Conservation (phyloP, 2,888 invertebrate genomes). For the Agrotis segetum region DNA sequence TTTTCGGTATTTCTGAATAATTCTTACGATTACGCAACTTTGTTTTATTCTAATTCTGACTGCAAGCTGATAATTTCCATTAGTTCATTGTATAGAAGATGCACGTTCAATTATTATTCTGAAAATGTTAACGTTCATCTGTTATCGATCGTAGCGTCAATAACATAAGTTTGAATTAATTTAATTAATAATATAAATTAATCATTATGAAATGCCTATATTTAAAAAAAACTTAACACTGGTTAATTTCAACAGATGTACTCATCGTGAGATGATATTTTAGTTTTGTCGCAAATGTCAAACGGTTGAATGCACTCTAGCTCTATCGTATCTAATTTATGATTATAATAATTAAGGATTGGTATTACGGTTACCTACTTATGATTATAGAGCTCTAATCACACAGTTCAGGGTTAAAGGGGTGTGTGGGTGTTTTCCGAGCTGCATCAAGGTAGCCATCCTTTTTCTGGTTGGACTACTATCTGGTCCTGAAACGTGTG, state of each 20-base stretch:
- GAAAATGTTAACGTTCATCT: constrained; percentile 9
- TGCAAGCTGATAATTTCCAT: constrained; percentile 20
- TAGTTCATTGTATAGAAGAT: constrained; percentile 51
- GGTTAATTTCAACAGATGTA: constrained; percentile 30
- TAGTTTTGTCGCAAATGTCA: constrained; percentile 44
- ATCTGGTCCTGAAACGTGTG: constrained; percentile 9
- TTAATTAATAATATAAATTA: constrained; percentile 20
- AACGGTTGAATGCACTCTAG: background rate
- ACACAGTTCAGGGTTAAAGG: constrained; percentile 4
- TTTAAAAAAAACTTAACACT: constrained; percentile 27
- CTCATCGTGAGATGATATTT: constrained; percentile 46
- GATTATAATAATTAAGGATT: constrained; percentile 40
- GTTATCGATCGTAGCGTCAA: too few species aligned
- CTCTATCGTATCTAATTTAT: constrained; percentile 21
- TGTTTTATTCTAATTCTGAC: background rate
- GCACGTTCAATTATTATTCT: constrained; percentile 13
- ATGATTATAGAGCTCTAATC: constrained; percentile 1
- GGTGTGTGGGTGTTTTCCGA: too few species aligned
- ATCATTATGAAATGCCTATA: constrained; percentile 34
- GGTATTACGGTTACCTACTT: too few species aligned
- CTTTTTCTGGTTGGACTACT: background rate
- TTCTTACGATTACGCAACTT: too few species aligned
- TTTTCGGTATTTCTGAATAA: too few species aligned
- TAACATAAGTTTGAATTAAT: constrained; percentile 25
- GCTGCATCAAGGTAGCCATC: background rate